Evolutionary conservation across 2,797 vertebrate species (phyloP).

Genomic region (Chromis chromis): DNA sequence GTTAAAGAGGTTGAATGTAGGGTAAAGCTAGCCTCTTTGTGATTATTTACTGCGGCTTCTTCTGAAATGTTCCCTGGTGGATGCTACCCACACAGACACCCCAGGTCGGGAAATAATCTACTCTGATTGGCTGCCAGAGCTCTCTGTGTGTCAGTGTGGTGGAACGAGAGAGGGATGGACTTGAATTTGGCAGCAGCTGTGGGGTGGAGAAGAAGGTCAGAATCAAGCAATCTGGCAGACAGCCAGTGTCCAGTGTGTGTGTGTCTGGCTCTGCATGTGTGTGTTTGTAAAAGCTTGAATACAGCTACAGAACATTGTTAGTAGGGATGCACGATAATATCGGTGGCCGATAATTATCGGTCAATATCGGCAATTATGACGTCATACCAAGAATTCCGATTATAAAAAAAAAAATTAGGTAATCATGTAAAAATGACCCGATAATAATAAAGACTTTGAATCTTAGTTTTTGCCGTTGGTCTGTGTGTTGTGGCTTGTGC

Average conservation of each 20-base stretch:
- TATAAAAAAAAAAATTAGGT: too few species aligned
- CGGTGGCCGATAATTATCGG: too few species aligned
- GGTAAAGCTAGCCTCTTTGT: constrained; percentile 31
- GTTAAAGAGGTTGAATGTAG: constrained; percentile 25
- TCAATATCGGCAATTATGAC: too few species aligned
- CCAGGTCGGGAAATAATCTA: constrained; percentile 40
- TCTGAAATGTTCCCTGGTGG: constrained; percentile 49
- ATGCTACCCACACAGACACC: constrained; percentile 46
- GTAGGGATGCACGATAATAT: too few species aligned
- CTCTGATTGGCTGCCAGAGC: constrained; percentile 59
- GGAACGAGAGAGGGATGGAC: constrained; percentile 56
- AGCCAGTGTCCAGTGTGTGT: constrained; percentile 41
- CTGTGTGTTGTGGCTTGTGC: too few species aligned
- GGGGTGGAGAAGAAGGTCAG: constrained; percentile 78
- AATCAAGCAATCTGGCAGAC: constrained; percentile 61
- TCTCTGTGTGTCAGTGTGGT: constrained; percentile 43
- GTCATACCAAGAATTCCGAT: too few species aligned
- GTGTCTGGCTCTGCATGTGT: constrained; percentile 3
- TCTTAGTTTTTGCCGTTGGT: too few species aligned
- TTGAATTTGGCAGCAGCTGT: constrained; percentile 77
- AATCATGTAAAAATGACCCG: too few species aligned
- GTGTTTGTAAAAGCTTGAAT: constrained; percentile 38
- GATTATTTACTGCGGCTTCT: constrained; percentile 57
- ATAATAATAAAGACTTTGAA: too few species aligned
- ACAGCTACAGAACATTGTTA: constrained; percentile 56